A percentile compares a stretch with the other conserved stretches of the same genome.
phyloP scores from a whole-genome alignment of 2,888 invertebrate genomes.

The Bunonema sp. region DNA sequence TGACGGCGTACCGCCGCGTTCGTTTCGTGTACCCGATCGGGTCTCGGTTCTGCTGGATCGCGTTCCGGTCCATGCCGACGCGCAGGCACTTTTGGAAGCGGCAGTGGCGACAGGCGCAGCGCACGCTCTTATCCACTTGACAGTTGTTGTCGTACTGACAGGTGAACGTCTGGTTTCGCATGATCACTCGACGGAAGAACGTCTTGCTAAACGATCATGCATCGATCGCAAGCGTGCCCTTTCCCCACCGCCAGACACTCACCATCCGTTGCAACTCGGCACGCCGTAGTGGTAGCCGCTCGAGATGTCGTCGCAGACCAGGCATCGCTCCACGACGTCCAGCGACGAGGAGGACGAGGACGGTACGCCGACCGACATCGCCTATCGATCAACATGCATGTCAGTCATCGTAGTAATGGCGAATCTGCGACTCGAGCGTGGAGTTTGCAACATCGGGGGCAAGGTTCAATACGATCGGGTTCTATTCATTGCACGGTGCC shows the following conservation, averaged over 20 bases:
- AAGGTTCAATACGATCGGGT: too few relatives aligned
- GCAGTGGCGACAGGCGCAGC: slow-evolving; percentile 41
- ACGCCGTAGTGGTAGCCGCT: slow-evolving; percentile 41
- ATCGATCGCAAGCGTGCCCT: too few relatives aligned
- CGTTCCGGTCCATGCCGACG: slow-evolving; percentile 31
- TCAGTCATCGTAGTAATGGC: too few relatives aligned
- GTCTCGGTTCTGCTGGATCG: slow-evolving; percentile 42
- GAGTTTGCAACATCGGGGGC: too few relatives aligned
- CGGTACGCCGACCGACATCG: too few relatives aligned
- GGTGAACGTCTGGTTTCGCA: slow-evolving; percentile 39
- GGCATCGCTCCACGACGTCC: slow-evolving; percentile 11
- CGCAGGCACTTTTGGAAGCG: slow-evolving; percentile 27
- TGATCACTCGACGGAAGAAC: slow-evolving; percentile 40
- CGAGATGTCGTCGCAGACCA: slow-evolving; percentile 31
- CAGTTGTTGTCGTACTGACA: slow-evolving; percentile 34
- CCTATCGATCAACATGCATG: too few relatives aligned
- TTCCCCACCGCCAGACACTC: too few relatives aligned
- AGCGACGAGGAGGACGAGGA: too few relatives aligned
- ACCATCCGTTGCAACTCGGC: slow-evolving; percentile 40
- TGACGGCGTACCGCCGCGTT: slow-evolving; percentile 34
- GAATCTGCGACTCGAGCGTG: too few relatives aligned
- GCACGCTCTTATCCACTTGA: slow-evolving; percentile 30
- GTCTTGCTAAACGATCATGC: slow-evolving; percentile 40
- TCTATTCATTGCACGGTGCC: too few relatives aligned
- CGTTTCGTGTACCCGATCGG: slow-evolving; percentile 42